Percentiles rank a stretch among this genome's conserved stretches.
Conservation (phyloP, 2,797 vertebrate genomes). For the Silurus lanzhouensis region DNA sequence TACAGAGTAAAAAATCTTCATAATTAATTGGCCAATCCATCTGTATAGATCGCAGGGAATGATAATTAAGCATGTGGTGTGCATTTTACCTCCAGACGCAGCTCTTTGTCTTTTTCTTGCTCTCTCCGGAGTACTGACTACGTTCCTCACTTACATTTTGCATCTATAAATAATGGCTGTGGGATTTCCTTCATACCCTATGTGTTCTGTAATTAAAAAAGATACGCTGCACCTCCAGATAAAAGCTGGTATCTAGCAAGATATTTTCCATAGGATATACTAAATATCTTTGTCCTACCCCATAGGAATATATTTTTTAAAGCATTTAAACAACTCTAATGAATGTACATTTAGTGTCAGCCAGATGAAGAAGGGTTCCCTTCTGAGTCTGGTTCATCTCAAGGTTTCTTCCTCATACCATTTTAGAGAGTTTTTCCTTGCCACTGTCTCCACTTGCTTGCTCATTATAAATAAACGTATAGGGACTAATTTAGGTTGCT, state of each 20-base stretch:
- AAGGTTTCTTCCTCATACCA: too few relatives aligned
- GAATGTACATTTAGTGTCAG: too few relatives aligned
- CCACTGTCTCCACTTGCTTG: too few relatives aligned
- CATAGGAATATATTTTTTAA: too few relatives aligned
- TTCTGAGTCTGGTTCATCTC: too few relatives aligned
- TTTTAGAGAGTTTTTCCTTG: too few relatives aligned
- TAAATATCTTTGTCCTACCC: too few relatives aligned
- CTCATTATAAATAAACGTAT: too few relatives aligned
- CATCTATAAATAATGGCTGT: slow-evolving; percentile 15
- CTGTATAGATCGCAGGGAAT: slow-evolving; percentile 66
- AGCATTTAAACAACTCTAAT: too few relatives aligned
- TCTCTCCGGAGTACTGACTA: neutral
- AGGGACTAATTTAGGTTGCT: too few relatives aligned
- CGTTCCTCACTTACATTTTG: neutral
- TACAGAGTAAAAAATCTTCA: slow-evolving; percentile 17
- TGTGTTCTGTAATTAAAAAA: slow-evolving; percentile 15
- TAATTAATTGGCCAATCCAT: slow-evolving; percentile 60
- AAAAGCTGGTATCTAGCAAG: neutral
- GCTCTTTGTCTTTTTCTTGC: slow-evolving; percentile 4
- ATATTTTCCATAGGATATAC: neutral
- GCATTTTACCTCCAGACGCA: slow-evolving; percentile 9
- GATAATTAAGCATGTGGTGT: slow-evolving; percentile 68
- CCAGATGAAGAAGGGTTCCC: too few relatives aligned
- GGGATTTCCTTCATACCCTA: neutral
- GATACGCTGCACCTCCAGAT: neutral